Percentiles rank a stretch among this genome's conserved stretches.
Conservation (phyloP, 2,888 invertebrate species). For the Pristionchus arcanus region DNA sequence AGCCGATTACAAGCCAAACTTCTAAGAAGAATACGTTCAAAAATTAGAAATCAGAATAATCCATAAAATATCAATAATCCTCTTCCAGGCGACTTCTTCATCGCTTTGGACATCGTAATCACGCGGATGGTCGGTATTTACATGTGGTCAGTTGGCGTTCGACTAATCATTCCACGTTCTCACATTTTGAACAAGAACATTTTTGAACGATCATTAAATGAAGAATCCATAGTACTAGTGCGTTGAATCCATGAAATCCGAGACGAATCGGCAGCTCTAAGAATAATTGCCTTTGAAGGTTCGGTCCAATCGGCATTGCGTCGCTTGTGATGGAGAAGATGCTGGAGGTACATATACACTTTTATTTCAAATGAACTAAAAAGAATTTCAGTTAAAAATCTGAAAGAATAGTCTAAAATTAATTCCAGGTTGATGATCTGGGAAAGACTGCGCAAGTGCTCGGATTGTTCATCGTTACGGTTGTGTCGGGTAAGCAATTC, state of each 20-base stretch:
- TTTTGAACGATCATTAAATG: no score
- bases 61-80: not conserved
- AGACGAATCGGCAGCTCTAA: no score
- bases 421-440: slow-evolving; percentile 56
- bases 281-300: no score
- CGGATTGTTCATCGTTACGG: slow-evolving; percentile 85
- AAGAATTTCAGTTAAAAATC: not conserved
- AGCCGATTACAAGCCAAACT: not conserved
- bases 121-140: slow-evolving; percentile 93
- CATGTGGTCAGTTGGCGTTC: slow-evolving; percentile 89
- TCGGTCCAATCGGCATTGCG: slow-evolving; percentile 86
- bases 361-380: slow-evolving; percentile 55
- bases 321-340: slow-evolving; percentile 86
- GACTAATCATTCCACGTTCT: no score
- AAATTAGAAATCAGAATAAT: no score
- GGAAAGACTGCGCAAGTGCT: slow-evolving; percentile 83
- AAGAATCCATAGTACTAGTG: no score
- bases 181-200: no score
- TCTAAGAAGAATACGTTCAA: no score
- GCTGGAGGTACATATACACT: slow-evolving; percentile 84
- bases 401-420: not conserved
- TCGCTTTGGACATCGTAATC: slow-evolving; percentile 91
- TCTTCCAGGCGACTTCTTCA: slow-evolving; percentile 82
- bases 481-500: slow-evolving; percentile 79
- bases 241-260: no score